Evolutionary conservation across 2,113 vertebrate species (phyloP), one percentile per base, ranked within the genome.

Genomic region (Phasianus colchicus): DNA sequence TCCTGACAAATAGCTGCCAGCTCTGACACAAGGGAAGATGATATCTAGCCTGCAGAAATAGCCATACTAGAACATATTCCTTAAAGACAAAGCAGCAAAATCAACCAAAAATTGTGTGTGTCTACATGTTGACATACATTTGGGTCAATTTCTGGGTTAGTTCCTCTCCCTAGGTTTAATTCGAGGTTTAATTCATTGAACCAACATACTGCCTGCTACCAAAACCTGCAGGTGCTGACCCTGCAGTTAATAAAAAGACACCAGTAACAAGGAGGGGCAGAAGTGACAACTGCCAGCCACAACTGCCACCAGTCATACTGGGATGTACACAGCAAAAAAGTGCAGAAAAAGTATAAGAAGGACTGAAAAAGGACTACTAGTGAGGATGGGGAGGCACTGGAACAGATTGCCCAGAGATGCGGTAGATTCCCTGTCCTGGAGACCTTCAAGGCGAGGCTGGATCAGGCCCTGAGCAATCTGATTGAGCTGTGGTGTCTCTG

Each of bases 41-140:
- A 20, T 34, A 63, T 32, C 70, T 47, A 30, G 50, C 85, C 16
- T 6, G 36, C 4, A 76, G 11, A 71, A 19, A 36, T 1, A 48
- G 16, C 3, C 20, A 63, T 61, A n/a, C 21, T 57, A 43, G 70
- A 70, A 74, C 0, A 0, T 13, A 29, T 66, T 74, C 48, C 10
- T 58, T 55, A 71, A 66, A 73, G 36, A 36, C 11, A 42, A 88
- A 80, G 40, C 20, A 80, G 22, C n/a, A 90, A 93, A 93, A 38
- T 65, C 27, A 89, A 83, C 17, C n/a, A 64, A 83, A 92, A 60
- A 20, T 18, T 8, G 12, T 22, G 52, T 1, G 1, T 7, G 19
- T 8, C 36, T 20, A 5, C 16, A 42, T 1, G 12, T 19, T 45
- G 29, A 13, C 11, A 27, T 38, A 63, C 16, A 29, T 52, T 69